Percentiles rank a stretch among this genome's conserved stretches.
These are phyloP conservation scores for Seriola dumerili DNA, from an alignment of 2,113 vertebrate species.

Conservation along the genomic window DNA sequence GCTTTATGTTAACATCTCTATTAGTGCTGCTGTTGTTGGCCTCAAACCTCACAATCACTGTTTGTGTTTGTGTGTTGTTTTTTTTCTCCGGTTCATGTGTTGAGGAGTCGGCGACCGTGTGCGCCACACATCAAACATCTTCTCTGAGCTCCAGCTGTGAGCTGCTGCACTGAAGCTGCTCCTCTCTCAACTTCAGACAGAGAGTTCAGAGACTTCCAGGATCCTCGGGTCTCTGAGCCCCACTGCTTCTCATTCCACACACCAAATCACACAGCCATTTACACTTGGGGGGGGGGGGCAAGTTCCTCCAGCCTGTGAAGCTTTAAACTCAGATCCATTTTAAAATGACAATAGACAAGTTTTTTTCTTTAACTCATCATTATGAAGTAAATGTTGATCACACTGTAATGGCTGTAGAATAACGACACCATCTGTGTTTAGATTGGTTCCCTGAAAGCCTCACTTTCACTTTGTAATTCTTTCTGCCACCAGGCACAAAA, in stretches of 20 bases:
- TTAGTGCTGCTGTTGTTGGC: background rate
- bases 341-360: too few species aligned
- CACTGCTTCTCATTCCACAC: slow-evolving; percentile 33
- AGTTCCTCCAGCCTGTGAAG: too few species aligned
- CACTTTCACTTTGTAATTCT: too few species aligned
- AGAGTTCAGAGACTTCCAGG: background rate
- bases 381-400: too few species aligned
- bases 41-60: background rate
- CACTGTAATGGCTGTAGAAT: too few species aligned
- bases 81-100: background rate
- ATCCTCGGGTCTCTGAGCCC: background rate
- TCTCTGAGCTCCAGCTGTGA: background rate
- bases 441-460: too few species aligned
- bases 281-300: background rate
- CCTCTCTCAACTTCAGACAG: background rate
- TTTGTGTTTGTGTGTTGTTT: background rate
- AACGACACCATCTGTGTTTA: too few species aligned
- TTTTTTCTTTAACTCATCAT: too few species aligned
- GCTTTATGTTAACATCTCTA: slow-evolving; percentile 40
- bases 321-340: too few species aligned
- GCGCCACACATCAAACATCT: slow-evolving; percentile 15
- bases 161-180: background rate
- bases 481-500: too few species aligned
- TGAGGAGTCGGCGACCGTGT: background rate
- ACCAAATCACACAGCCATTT: background rate